Percentiles rank a stretch among this genome's conserved stretches.
phyloP scores from a whole-genome alignment of 2,797 vertebrate species.

The Antennarius maculatus region DNA sequence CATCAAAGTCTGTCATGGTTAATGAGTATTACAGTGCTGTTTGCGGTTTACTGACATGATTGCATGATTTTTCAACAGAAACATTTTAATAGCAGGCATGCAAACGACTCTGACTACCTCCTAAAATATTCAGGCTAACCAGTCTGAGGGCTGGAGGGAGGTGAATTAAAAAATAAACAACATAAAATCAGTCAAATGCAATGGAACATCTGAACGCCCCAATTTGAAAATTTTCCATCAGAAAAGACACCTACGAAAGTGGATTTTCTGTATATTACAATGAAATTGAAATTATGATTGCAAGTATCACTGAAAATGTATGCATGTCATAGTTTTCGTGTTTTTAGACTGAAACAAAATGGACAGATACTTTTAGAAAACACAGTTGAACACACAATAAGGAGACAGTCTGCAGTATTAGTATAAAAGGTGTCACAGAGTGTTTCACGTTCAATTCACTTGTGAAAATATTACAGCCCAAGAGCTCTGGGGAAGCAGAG shows the following conservation, averaged over 20 bases:
- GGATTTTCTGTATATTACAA: neutral
- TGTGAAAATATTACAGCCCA: constrained; percentile 7
- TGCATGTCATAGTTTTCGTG: neutral
- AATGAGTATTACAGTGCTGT: neutral
- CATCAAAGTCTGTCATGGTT: neutral
- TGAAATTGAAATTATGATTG: neutral
- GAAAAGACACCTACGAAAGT: neutral
- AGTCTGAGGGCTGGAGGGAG: neutral
- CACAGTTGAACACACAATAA: neutral
- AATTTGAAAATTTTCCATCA: neutral
- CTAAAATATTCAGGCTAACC: neutral
- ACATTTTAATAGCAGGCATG: neutral
- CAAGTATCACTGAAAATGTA: too few relatives aligned
- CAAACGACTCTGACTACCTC: neutral
- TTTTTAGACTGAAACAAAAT: neutral
- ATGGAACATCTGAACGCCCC: neutral
- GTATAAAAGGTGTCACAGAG: constrained; percentile 26
- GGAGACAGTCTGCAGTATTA: constrained; percentile 9
- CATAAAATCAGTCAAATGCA: neutral
- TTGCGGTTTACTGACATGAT: neutral
- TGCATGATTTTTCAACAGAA: neutral
- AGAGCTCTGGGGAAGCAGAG: constrained; percentile 1
- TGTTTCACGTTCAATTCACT: constrained; percentile 27
- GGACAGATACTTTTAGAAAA: neutral
- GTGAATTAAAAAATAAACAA: neutral